phyloP scores from a whole-genome alignment of 2,888 invertebrate genomes.

The Drosophila heteroneura region DNA sequence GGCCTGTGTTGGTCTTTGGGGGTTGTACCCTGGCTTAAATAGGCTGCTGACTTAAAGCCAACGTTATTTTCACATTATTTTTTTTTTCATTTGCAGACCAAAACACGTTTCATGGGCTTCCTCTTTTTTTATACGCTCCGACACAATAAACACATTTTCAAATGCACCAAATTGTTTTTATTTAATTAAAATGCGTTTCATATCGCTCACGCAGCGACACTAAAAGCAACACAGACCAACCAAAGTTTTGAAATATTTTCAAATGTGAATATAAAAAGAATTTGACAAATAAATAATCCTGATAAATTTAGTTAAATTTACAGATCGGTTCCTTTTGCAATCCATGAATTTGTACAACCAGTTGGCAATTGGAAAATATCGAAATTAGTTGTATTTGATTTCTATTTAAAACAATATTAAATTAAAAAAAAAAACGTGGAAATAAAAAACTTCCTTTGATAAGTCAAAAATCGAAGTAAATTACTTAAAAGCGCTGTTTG shows the following conservation, averaged over 20 bases:
- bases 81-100: conserved; percentile 63
- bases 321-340: not conserved
- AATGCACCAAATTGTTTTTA: conserved; percentile 73
- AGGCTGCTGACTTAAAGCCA: conserved; percentile 53
- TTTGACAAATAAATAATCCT: not conserved
- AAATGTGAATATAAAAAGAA: not conserved
- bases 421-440: too few species aligned
- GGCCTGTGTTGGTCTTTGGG: conserved; percentile 12
- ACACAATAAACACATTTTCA: conserved; percentile 57
- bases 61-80: conserved; percentile 19
- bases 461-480: not conserved
- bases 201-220: conserved; percentile 30
- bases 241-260: not conserved
- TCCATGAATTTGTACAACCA: not conserved
- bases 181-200: conserved; percentile 72
- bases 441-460: not conserved
- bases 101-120: conserved; percentile 68
- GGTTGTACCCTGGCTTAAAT: conserved; percentile 15
- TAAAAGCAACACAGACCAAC: conserved; percentile 35
- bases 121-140: conserved; percentile 57
- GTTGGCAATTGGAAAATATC: not conserved
- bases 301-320: not conserved
- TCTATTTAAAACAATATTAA: not conserved
- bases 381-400: not conserved
- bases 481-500: conserved; percentile 5